Conservation (phyloP, 2,888 invertebrate genomes). For the Exocentrus adspersus region DNA sequence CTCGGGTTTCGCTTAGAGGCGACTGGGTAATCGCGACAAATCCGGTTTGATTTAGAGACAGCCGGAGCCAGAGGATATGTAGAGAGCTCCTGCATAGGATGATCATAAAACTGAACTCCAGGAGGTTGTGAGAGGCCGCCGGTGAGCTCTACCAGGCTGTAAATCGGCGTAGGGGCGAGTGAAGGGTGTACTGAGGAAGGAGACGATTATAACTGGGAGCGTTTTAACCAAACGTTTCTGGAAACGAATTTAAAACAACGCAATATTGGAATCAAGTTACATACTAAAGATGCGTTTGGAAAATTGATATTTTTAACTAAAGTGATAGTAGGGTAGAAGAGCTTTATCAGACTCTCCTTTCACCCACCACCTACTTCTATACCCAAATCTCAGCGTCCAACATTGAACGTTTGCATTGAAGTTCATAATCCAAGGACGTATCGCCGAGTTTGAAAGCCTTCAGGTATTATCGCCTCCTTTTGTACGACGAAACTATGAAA, state of each 20-base stretch:
- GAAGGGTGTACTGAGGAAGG: neutral
- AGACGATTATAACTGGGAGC: no score
- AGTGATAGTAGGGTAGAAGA: no score
- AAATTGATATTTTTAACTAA: no score
- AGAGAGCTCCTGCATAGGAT: conserved; percentile 52
- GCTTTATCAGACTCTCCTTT: no score
- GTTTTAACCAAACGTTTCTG: no score
- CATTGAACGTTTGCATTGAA: no score
- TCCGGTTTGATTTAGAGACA: conserved; percentile 53
- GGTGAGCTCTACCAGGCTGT: conserved; percentile 56
- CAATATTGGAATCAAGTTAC: no score
- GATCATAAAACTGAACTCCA: conserved; percentile 56
- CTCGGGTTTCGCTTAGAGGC: conserved; percentile 32
- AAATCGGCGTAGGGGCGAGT: conserved; percentile 49
- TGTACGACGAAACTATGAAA: conserved; percentile 9
- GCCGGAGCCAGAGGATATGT: conserved; percentile 44
- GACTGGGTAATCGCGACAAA: conserved; percentile 52
- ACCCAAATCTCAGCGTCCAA: no score
- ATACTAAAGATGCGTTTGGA: no score
- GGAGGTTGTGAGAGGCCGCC: conserved; percentile 51
- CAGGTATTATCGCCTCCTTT: conserved; percentile 22
- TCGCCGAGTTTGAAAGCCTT: conserved; percentile 4
- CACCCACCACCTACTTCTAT: no score
- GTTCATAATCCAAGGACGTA: neutral
- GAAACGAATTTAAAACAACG: no score